A percentile compares a stretch with the other conserved stretches of the same genome.
phyloP scores from a whole-genome alignment of 53 echinoderm and acorn worm genomes.

The Stichopus horrens region DNA sequence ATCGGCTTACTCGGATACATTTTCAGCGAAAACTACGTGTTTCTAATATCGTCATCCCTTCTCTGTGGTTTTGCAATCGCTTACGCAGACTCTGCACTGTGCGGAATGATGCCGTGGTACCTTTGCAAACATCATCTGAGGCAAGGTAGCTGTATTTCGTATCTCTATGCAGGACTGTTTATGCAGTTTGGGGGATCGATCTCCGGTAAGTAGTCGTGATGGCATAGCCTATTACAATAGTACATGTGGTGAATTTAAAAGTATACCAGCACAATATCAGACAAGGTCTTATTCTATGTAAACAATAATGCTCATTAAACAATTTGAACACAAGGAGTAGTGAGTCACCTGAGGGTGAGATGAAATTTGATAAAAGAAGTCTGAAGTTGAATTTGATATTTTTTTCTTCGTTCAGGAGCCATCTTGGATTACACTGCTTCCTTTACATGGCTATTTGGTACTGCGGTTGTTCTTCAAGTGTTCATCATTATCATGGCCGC shows the following conservation, averaged over 20 bases:
- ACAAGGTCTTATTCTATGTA: too few species aligned
- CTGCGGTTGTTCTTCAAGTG: background rate
- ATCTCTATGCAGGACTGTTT: conserved; percentile 14
- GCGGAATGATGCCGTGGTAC: conserved; percentile 10
- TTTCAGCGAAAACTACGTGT: background rate
- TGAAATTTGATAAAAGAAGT: too few species aligned
- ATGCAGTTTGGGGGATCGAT: conserved; percentile 13
- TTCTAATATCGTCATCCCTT: background rate
- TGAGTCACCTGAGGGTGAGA: too few species aligned
- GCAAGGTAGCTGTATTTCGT: background rate
- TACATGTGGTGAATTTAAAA: background rate
- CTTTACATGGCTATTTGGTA: background rate
- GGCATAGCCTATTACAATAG: background rate
- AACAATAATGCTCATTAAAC: too few species aligned
- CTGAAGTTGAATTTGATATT: background rate
- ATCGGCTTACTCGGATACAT: conserved; percentile 16
- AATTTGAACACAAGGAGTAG: too few species aligned
- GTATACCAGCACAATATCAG: background rate
- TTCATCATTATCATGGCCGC: background rate
- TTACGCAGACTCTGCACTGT: conserved; percentile 18
- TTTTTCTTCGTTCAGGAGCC: conserved; percentile 5
- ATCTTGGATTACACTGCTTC: conserved; percentile 13
- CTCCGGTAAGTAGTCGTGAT: background rate
- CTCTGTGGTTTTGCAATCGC: conserved; percentile 21
- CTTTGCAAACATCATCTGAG: background rate